Base-by-base conservation (phyloP, 2,888 invertebrate genomes). In the Leptarthrus brevirostris region DNA sequence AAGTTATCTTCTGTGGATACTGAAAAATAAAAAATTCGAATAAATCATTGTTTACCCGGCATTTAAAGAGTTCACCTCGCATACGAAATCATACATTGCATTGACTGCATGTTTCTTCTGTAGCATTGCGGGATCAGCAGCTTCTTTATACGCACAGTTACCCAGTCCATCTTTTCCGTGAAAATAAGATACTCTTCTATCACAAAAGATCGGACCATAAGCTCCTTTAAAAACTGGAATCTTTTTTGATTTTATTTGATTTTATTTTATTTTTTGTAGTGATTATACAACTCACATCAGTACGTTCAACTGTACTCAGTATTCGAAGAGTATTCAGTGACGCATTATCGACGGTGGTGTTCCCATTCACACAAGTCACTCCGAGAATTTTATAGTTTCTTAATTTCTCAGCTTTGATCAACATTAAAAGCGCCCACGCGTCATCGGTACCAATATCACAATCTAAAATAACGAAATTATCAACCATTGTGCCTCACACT, bases 361-460 rank as follows among this genome's bases (percentile, higher is more conserved):
- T 95, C 0, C 95, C 95, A 78, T 89, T 87, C 0, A 89, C 90
- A 69, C 92, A 92, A 0, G 93, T 93, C 1, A 95, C 87, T 0
- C 88, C 94, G 54, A 92, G 81, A 47, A 94, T 75, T 64, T 78
- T 75, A 3, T 74, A 44, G 22, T 76, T 76, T 24, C 79, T 78
- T 3, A 75, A 22, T 26, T 78, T 71, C 76, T 89, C 88, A 0
- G 88, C 88, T 61, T 86, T 84, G 1, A 90, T 80, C 1, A 90
- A 82, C 78, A 90, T 81, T 69, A 89, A 82, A 47, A 91, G 78
- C 0, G 90, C 90, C 81, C 89, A 85, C 24, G 89, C 90, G 83
- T 91, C 91, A 78, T 91, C 91, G 12, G 87, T 85, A 0, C 91
- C 91, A 18, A 88, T 87, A 81, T 91, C 91, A 56, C 88, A 88